These are phyloP conservation scores for Abscondita cerata DNA, from an alignment of 2,888 invertebrate genomes.

Conservation along the genomic window DNA sequence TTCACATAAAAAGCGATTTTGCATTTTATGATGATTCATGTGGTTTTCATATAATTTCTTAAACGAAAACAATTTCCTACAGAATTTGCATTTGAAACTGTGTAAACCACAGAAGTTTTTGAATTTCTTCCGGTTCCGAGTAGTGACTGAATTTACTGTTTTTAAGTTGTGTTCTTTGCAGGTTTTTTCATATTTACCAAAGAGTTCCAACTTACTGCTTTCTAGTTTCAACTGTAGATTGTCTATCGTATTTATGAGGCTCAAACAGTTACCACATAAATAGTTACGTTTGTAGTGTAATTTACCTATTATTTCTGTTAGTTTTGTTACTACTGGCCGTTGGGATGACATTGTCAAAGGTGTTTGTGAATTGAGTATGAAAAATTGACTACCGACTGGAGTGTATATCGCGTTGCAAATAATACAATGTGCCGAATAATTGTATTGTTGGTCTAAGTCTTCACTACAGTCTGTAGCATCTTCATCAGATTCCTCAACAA, in stretches of 20 bases:
- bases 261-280: slow-evolving; percentile 56
- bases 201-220: slow-evolving; percentile 49
- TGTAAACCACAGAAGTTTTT: slow-evolving; percentile 35
- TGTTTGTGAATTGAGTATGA: slow-evolving; percentile 51
- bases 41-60: slow-evolving; percentile 48
- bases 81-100: slow-evolving; percentile 50
- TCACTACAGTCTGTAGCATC: slow-evolving; percentile 50
- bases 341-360: slow-evolving; percentile 56
- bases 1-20: slow-evolving; percentile 51
- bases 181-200: slow-evolving; percentile 49
- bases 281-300: slow-evolving; percentile 45
- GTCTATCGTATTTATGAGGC: slow-evolving; percentile 56
- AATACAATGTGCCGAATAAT: slow-evolving; percentile 49
- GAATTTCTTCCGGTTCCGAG: slow-evolving; percentile 28
- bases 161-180: slow-evolving; percentile 41
- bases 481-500: slow-evolving; percentile 57
- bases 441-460: slow-evolving; percentile 40
- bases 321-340: slow-evolving; percentile 51
- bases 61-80: slow-evolving; percentile 49
- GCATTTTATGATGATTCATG: slow-evolving; percentile 47
- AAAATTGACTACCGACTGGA: slow-evolving; percentile 54
- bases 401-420: slow-evolving; percentile 53
- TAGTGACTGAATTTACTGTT: slow-evolving; percentile 5
- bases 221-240: slow-evolving; percentile 55
- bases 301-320: slow-evolving; percentile 47